Evolutionary conservation across 2,113 vertebrate genomes (phyloP).

Genomic region (Origma solitaria): DNA sequence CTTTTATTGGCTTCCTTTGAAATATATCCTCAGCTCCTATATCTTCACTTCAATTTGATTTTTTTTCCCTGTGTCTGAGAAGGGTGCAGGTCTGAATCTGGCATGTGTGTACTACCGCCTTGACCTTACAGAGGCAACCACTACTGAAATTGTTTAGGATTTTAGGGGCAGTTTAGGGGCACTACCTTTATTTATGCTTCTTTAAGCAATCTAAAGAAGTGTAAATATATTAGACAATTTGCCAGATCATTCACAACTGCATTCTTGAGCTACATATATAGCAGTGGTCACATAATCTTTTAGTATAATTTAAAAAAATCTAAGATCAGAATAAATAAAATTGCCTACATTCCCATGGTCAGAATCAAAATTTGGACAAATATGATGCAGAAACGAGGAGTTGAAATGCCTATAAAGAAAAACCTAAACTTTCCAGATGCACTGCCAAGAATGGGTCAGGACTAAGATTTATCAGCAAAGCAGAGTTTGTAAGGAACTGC

Average conservation of each 20-base stretch:
- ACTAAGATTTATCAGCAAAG: background rate
- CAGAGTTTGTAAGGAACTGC: background rate
- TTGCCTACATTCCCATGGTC: background rate
- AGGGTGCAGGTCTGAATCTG: background rate
- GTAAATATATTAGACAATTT: background rate
- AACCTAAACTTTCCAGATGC: background rate
- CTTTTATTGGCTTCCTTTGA: constrained; percentile 9
- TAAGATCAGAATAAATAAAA: background rate
- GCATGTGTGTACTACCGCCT: background rate
- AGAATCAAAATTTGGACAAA: background rate
- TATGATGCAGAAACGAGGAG: background rate
- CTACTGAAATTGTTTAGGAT: background rate
- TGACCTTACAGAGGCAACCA: background rate
- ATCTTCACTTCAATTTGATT: background rate
- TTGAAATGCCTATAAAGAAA: background rate
- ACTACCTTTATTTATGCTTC: background rate
- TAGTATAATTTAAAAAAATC: background rate
- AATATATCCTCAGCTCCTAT: background rate
- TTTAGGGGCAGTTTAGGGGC: background rate
- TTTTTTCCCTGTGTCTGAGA: background rate
- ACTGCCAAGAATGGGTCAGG: background rate
- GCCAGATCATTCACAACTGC: background rate
- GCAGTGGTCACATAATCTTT: background rate
- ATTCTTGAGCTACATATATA: background rate
- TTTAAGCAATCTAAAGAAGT: background rate